Percentiles rank a stretch among this genome's conserved stretches.
These are phyloP conservation scores for Nephotettix cincticeps DNA, from an alignment of 1,140 invertebrate genomes.

Conservation along the genomic window DNA sequence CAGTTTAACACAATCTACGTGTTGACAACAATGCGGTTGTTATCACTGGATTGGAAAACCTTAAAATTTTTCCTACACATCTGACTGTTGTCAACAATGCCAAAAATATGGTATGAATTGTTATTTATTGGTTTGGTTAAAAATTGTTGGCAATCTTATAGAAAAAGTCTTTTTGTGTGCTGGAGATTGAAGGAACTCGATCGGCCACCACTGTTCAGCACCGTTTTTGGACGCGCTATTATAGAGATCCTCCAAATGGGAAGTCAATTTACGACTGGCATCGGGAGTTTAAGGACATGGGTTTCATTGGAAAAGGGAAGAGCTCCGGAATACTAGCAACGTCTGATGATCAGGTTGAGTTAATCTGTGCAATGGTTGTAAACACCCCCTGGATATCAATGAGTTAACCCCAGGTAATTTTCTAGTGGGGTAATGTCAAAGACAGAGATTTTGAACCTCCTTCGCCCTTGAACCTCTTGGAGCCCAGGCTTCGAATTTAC, in stretches of 20 bases:
- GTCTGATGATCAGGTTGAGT: constrained; percentile 7
- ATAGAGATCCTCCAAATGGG: neutral
- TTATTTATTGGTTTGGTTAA: neutral
- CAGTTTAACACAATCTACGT: no score
- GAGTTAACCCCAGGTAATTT: neutral
- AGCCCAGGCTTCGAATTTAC: constrained; percentile 2
- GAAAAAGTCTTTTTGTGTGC: neutral
- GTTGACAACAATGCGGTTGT: neutral
- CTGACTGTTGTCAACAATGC: neutral
- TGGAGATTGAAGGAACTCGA: neutral
- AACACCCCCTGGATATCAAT: constrained; percentile 5
- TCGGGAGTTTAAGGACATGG: neutral
- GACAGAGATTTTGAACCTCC: neutral
- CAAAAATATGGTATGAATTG: neutral
- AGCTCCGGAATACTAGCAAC: constrained; percentile 1
- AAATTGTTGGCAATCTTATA: no score
- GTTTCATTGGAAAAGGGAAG: neutral
- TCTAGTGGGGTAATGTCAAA: neutral
- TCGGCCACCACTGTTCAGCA: neutral
- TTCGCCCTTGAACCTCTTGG: neutral
- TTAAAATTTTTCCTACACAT: neutral
- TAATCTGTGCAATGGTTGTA: constrained; percentile 9
- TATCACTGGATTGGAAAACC: neutral
- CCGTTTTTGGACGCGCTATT: neutral
- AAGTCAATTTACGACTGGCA: constrained; percentile 4